phyloP scores from a whole-genome alignment of 2,113 vertebrate species.

The Pavo muticus region DNA sequence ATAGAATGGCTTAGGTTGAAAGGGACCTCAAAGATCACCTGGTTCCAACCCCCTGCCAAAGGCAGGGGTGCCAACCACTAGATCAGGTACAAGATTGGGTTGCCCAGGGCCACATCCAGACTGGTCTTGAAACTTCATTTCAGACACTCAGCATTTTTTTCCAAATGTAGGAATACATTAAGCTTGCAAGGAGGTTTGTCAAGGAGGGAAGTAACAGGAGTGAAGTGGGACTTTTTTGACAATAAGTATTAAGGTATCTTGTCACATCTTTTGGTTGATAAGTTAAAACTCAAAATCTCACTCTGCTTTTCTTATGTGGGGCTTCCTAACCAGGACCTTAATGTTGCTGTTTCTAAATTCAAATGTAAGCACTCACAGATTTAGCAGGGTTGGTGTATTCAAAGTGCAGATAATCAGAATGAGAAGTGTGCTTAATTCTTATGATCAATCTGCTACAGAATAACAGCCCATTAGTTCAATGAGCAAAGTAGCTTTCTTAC shows the following conservation, averaged over 20 bases:
- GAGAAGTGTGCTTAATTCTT: neutral
- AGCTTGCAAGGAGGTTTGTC: neutral
- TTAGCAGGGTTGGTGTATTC: neutral
- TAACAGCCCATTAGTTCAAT: neutral
- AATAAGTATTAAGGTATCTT: neutral
- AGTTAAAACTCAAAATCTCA: neutral
- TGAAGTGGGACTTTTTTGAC: neutral
- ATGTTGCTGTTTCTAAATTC: neutral
- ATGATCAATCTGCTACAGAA: neutral
- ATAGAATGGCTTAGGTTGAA: no score
- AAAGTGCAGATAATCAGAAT: neutral
- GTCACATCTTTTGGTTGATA: neutral
- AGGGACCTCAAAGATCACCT: no score
- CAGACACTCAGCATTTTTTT: neutral
- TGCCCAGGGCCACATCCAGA: no score
- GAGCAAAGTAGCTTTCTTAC: neutral
- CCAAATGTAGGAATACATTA: neutral
- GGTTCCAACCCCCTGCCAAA: no score
- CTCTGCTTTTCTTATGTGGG: neutral
- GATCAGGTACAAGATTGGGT: no score
- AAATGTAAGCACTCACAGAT: neutral
- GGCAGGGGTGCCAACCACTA: no score
- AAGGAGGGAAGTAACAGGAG: neutral
- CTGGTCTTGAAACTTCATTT: no score
- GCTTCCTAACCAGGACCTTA: neutral